These are phyloP conservation scores for Meiosimyza platycephala DNA, from an alignment of 2,888 invertebrate genomes.

Conservation along the genomic window DNA sequence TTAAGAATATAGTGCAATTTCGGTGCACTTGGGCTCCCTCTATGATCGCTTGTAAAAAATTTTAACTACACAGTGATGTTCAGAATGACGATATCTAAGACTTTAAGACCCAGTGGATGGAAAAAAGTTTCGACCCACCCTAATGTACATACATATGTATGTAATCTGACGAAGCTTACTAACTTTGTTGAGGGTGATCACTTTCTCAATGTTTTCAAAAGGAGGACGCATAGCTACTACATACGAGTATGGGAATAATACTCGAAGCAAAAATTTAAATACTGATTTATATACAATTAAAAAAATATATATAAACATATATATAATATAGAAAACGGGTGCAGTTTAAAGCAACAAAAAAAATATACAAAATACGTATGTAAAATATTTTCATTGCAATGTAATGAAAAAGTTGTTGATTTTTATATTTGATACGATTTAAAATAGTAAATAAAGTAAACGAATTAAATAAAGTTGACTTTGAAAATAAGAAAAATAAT, in stretches of 20 bases:
- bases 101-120: too few relatives aligned
- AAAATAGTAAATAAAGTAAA: conserved; percentile 38
- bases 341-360: conserved; percentile 26
- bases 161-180: too few relatives aligned
- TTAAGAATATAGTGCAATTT: too few relatives aligned
- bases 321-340: conserved; percentile 28
- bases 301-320: conserved; percentile 33
- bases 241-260: too few relatives aligned
- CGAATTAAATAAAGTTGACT: neutral
- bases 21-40: too few relatives aligned
- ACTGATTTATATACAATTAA: conserved; percentile 46
- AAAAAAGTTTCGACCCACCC: too few relatives aligned
- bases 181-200: conserved; percentile 24
- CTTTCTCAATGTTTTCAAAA: too few relatives aligned
- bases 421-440: conserved; percentile 68
- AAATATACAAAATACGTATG: conserved; percentile 56
- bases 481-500: neutral
- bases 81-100: too few relatives aligned
- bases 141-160: too few relatives aligned
- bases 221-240: too few relatives aligned
- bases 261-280: conserved; percentile 51
- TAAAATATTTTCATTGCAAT: conserved; percentile 44
- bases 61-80: too few relatives aligned
- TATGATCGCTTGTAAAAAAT: too few relatives aligned
- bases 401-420: conserved; percentile 62